phyloP scores from a whole-genome alignment of 2,113 vertebrate genomes.

The Peromyscus polionotus region DNA sequence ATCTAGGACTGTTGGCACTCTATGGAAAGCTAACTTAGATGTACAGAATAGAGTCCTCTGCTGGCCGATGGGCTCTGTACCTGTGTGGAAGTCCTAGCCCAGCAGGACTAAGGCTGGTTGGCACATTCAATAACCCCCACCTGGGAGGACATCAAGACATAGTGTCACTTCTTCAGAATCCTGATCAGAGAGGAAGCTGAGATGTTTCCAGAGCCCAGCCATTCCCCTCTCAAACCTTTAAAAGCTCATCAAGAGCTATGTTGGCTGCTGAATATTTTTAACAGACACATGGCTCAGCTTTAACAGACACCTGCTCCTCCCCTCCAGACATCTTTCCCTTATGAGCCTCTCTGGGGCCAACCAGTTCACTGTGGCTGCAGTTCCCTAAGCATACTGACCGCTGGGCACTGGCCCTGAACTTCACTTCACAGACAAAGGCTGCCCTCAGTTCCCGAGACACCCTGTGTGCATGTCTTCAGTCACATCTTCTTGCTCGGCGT shows the following conservation, averaged over 20 bases:
- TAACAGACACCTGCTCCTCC: neutral
- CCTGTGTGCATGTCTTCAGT: fast-evolving
- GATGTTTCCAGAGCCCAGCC: neutral
- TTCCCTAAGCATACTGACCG: neutral
- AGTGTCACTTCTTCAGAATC: conserved; percentile 9
- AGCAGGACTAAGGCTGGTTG: neutral
- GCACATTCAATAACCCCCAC: neutral
- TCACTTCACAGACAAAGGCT: neutral
- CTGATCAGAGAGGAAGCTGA: neutral
- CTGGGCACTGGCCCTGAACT: neutral
- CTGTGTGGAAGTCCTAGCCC: neutral
- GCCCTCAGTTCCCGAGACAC: neutral
- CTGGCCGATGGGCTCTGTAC: fast-evolving
- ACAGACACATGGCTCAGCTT: neutral
- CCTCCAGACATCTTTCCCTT: conserved; percentile 3
- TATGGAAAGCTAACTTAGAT: fast-evolving
- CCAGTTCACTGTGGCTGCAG: neutral
- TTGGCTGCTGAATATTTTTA: conserved; percentile 45
- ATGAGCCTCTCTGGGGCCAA: neutral
- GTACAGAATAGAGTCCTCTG: neutral
- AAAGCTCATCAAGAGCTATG: neutral
- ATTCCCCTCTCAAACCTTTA: neutral
- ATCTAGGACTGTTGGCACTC: neutral
- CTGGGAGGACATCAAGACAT: neutral
- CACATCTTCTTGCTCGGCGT: neutral